Base-by-base conservation (phyloP, 2,888 invertebrate species). In the Strigamia transsilvanica region DNA sequence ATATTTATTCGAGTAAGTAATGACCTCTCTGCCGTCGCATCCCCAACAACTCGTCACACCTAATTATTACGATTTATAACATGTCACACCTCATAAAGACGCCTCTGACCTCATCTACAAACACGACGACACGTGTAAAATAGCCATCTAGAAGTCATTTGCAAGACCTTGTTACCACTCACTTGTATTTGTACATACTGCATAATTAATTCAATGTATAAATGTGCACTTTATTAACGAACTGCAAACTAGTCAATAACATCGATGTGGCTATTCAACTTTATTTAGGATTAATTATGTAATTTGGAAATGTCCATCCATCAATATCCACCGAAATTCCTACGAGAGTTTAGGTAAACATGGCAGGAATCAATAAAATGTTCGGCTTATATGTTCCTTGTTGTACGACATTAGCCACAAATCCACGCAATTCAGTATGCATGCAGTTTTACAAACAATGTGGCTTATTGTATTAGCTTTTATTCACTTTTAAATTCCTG, bases 21-120 rank as follows among this genome's bases (percentile, higher is more conserved):
- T 56, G 38, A n/a, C 21, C 56, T 56, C 56, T 18, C n/a, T 4
- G 9, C 56, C n/a, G 3, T 18, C 56, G n/a, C 56, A 56, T 9
- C 56, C 46, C 46, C 46, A 46, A 21, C 32, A 73, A 73, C 27
- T 73, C 73, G 73, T 27, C 73, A 73, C 27, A 32, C 73, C 32
- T 73, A 73, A 73, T 73, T 73, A 73, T 73, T 73, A 32, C 32
- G 73, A 73, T 73, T 73, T 73, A 73, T 73, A 27, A 73, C 73
- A 15, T 32, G 73, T 73, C 73, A 73, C 73, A 73, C 73, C 27
- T 32, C 73, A 73, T 73, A 27, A 73, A 73, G 73, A 73, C 73
- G 73, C 73, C 73, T 73, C 73, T 73, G 73, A 73, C 73, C 73
- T 73, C 73, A 73, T 73, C 27, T 27, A 73, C 27, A 27, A 27